Percentiles rank a stretch among this genome's conserved stretches.
Conservation (phyloP, 1,140 invertebrate genomes). For the Drosophila carrolli region DNA sequence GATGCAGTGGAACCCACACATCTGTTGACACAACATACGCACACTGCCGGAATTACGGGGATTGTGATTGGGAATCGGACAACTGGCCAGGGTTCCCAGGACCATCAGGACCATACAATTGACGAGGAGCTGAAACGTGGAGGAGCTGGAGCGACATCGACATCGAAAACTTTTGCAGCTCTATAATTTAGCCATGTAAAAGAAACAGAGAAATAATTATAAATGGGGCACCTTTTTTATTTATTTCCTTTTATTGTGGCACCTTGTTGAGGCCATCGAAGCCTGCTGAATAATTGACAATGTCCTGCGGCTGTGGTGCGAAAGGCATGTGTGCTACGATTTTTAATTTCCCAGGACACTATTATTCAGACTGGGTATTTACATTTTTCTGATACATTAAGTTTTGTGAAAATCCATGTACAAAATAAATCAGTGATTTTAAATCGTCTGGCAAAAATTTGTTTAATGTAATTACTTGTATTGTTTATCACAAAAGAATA, state of each 20-base stretch:
- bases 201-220: conserved; percentile 43
- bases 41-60: conserved; percentile 3
- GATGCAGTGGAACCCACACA: conserved; percentile 42
- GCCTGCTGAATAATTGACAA: conserved; percentile 39
- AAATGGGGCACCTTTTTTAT: conserved; percentile 19
- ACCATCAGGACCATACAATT: background rate
- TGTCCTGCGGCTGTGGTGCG: conserved; percentile 36
- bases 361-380: background rate
- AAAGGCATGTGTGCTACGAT: conserved; percentile 41
- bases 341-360: conserved; percentile 30
- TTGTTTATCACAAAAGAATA: too few relatives aligned
- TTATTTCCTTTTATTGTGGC: conserved; percentile 42
- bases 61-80: conserved; percentile 6
- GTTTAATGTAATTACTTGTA: too few relatives aligned
- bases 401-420: too few relatives aligned
- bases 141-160: background rate
- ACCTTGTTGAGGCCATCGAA: conserved; percentile 47
- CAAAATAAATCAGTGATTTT: too few relatives aligned
- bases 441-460: too few relatives aligned
- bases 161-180: conserved; percentile 45
- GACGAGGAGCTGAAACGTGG: background rate
- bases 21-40: conserved; percentile 50
- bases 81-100: background rate
- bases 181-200: conserved; percentile 36
- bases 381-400: background rate